Evolutionary conservation across 2,888 invertebrate genomes (phyloP).

Genomic region (Leptopilina drosophilae): DNA sequence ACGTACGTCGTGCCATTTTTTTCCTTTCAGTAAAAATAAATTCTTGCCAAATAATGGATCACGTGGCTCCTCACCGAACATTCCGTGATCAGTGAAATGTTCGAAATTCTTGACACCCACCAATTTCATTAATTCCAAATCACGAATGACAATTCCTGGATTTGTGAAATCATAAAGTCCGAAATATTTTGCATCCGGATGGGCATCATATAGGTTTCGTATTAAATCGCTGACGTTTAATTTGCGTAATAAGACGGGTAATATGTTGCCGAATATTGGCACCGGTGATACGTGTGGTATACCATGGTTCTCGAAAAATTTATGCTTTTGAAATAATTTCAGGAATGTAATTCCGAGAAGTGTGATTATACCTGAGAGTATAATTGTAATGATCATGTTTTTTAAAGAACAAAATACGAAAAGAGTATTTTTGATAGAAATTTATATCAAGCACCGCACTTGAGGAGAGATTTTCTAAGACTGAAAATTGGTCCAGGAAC

Average conservation of each 20-base stretch:
- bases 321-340: neutral
- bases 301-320: conserved; percentile 15
- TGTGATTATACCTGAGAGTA: neutral
- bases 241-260: conserved; percentile 25
- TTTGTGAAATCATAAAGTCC: conserved; percentile 38
- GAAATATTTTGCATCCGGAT: conserved; percentile 44
- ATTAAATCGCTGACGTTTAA: conserved; percentile 6
- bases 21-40: conserved; percentile 62
- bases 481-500: neutral
- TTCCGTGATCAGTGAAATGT: conserved; percentile 61
- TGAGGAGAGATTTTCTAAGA: neutral
- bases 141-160: conserved; percentile 43
- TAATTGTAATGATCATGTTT: neutral
- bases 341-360: neutral
- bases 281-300: conserved; percentile 3
- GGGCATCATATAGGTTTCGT: conserved; percentile 33
- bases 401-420: too few species aligned
- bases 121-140: conserved; percentile 47
- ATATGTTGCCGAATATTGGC: conserved; percentile 39
- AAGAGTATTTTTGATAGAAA: too few species aligned
- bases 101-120: conserved; percentile 49
- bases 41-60: conserved; percentile 64
- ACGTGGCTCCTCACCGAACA: conserved; percentile 52
- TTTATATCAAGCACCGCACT: neutral
- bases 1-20: conserved; percentile 55